Evolutionary conservation across 2,888 invertebrate genomes (phyloP), one percentile per base, ranked within the genome.

Genomic region (Oeneis ivallda): DNA sequence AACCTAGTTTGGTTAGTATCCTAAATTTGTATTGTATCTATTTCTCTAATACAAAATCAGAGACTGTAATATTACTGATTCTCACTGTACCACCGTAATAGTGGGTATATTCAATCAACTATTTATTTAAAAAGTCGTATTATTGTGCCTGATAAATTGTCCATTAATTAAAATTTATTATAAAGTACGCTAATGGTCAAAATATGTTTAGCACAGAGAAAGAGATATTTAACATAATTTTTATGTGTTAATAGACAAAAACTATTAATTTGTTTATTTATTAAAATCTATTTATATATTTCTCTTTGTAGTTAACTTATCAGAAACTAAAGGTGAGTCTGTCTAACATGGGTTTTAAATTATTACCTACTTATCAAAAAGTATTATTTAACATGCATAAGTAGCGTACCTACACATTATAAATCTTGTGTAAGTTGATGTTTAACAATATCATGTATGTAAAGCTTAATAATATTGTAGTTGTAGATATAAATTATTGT

Each of bases 91-190:
- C n/a, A 53, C 37, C 37, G 19, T 26, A 50, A 50, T 19, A 15
- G 19, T 49, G 49, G 17, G 49, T 49, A 45, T 17, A 41, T 5
- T 34, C n/a, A n/a, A n/a, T n/a, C n/a, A 39, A 37, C 39, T 60
- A 19, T 47, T 49, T 59, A 60, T 50, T 49, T 60, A 60, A 34
- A 60, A 19, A 60, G 37, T 60, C 37, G 19, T 50, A 19, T 50
- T 47, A 50, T 49, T 60, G 60, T 60, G 50, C 60, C 60, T 60
- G 49, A 50, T 50, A 39, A 60, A 50, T 60, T 60, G 60, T 60
- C 60, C 60, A 60, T 49, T 60, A 49, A 39, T 37, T 60, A 60
- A 49, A 60, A 34, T 34, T 58, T 58, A 45, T 47, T 10, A 47
- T 58, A 34, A 47, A 58, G 17, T 58, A 58, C n/a, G 15, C 15